Evolutionary conservation across 1,140 invertebrate genomes (phyloP).

Genomic region (Frieseomelitta varia): DNA sequence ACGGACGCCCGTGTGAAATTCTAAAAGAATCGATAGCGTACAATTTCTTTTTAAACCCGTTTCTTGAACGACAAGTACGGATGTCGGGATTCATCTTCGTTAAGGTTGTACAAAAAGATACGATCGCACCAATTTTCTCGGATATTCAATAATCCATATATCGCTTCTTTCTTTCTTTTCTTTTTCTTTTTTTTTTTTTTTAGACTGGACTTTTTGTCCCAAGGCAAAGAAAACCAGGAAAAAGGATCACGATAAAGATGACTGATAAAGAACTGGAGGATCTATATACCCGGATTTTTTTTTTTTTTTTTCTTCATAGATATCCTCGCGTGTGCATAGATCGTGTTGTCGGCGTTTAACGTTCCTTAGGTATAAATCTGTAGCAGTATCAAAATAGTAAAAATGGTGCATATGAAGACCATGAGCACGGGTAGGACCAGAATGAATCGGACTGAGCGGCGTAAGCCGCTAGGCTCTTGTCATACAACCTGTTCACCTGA

Average conservation of each 20-base stretch:
- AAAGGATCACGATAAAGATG: slow-evolving; percentile 1
- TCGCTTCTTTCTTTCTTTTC: neutral
- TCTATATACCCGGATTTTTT: neutral
- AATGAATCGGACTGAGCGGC: slow-evolving; percentile 84
- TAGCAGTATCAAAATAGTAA: slow-evolving; percentile 88
- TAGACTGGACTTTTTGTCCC: neutral
- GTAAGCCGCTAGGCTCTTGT: slow-evolving; percentile 75
- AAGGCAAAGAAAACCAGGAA: neutral
- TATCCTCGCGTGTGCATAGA: slow-evolving; percentile 4
- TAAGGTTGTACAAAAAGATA: slow-evolving; percentile 43
- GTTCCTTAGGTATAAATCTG: slow-evolving; percentile 85
- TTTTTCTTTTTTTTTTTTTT: neutral
- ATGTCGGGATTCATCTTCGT: neutral
- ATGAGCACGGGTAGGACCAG: slow-evolving; percentile 87
- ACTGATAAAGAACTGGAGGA: slow-evolving; percentile 5
- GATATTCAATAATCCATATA: neutral
- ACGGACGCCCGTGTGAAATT: slow-evolving; percentile 29
- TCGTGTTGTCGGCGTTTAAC: slow-evolving; percentile 37
- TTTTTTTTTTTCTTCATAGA: neutral
- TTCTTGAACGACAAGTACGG: neutral
- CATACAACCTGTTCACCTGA: slow-evolving; percentile 74
- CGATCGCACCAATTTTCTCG: neutral
- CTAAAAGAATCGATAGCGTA: slow-evolving; percentile 5
- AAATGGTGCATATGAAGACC: slow-evolving; percentile 87
- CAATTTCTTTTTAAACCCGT: neutral